These are phyloP conservation scores for Vimba vimba DNA, from an alignment of 2,113 vertebrate species.

Conservation along the genomic window DNA sequence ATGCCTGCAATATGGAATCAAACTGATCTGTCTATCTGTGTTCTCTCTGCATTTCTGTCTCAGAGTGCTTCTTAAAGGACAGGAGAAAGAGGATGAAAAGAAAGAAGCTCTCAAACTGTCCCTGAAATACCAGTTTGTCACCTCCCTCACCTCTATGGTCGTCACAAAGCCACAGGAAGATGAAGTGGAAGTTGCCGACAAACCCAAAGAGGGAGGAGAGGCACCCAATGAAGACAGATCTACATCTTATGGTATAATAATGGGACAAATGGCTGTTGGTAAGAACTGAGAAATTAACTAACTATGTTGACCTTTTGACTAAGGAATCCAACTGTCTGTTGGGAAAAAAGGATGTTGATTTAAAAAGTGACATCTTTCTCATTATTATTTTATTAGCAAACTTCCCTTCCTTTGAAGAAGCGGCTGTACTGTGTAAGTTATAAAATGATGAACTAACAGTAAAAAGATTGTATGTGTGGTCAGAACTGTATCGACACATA, in stretches of 20 bases:
- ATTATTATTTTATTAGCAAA: no score
- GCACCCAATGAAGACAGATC: not conserved
- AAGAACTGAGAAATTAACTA: no score
- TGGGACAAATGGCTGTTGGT: not conserved
- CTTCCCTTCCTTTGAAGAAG: no score
- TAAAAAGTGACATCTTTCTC: no score
- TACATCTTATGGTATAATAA: not conserved
- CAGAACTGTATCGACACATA: no score
- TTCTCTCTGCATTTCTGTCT: not conserved
- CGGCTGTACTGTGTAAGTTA: no score
- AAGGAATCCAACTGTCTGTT: no score
- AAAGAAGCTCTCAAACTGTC: slow-evolving; percentile 81
- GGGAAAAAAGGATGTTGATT: no score
- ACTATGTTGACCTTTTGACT: no score
- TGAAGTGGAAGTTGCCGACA: slow-evolving; percentile 81
- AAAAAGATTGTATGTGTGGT: no score
- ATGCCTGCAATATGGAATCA: not conserved
- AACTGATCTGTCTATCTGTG: not conserved
- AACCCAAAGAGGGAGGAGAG: slow-evolving; percentile 81
- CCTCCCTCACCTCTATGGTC: slow-evolving; percentile 93
- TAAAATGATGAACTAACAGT: no score
- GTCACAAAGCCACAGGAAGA: slow-evolving; percentile 88
- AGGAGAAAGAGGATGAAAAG: slow-evolving; percentile 81
- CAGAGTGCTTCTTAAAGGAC: slow-evolving; percentile 77
- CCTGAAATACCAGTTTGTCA: slow-evolving; percentile 91